These are phyloP conservation scores for Sphinx pinastri DNA, from an alignment of 2,888 invertebrate genomes.

Conservation along the genomic window DNA sequence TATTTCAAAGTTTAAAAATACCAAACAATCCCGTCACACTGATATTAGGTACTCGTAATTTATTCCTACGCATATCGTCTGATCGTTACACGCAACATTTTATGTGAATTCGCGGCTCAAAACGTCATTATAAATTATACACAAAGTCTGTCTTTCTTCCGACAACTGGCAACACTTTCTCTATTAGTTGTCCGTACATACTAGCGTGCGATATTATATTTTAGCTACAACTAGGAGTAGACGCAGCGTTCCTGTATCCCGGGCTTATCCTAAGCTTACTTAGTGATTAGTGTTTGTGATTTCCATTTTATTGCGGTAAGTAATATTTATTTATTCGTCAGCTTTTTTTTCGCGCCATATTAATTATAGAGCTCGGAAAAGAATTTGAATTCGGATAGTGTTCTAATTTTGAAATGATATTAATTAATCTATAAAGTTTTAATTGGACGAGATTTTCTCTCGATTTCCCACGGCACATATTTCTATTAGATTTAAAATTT, in stretches of 20 bases:
- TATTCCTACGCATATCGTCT: constrained; percentile 27
- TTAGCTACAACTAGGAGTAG: constrained; percentile 42
- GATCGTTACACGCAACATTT: constrained; percentile 20
- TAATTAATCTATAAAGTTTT: too few species aligned
- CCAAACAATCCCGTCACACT: not conserved
- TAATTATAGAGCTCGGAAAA: not conserved
- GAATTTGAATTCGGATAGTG: not conserved
- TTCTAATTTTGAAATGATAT: not conserved
- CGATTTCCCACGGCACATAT: not conserved
- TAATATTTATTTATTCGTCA: not conserved
- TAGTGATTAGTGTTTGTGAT: constrained; percentile 35
- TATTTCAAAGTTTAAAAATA: not conserved
- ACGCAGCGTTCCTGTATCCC: constrained; percentile 35
- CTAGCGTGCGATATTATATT: constrained; percentile 34
- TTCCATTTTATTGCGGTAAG: constrained; percentile 24
- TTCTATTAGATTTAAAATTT: not conserved
- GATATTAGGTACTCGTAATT: constrained; percentile 15
- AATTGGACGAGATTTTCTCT: too few species aligned
- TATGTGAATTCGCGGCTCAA: constrained; percentile 15
- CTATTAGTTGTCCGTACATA: constrained; percentile 12
- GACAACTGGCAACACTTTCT: constrained; percentile 27
- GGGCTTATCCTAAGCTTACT: constrained; percentile 31
- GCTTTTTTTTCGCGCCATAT: not conserved
- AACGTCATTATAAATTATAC: constrained; percentile 22
- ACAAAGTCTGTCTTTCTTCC: constrained; percentile 9